Conservation (phyloP, 2,797 vertebrate genomes). For the Merluccius polli region DNA sequence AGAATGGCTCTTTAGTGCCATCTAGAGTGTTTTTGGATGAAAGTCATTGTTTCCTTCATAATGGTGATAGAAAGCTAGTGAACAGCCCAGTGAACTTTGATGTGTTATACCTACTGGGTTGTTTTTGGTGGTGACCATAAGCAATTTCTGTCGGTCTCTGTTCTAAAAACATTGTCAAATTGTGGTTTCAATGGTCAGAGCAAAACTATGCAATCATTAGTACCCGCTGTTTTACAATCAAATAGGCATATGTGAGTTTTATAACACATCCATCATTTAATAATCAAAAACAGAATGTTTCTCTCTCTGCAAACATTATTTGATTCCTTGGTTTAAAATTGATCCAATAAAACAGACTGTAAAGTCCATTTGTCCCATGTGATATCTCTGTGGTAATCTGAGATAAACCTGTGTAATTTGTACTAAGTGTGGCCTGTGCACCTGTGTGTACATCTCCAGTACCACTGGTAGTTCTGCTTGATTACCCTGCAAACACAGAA, state of each 20-base stretch:
- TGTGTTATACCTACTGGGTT: neutral
- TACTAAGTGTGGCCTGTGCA: neutral
- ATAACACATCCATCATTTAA: neutral
- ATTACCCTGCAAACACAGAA: conserved; percentile 23
- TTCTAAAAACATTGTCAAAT: neutral
- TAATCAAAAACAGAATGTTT: neutral
- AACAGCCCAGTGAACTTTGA: neutral
- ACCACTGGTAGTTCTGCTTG: conserved; percentile 17
- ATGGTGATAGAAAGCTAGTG: neutral
- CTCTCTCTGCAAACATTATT: neutral
- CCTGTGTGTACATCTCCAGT: neutral
- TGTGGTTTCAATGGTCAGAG: conserved; percentile 1
- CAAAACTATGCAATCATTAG: conserved; percentile 5
- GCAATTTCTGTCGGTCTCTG: neutral
- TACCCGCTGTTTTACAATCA: neutral
- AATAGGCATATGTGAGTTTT: neutral
- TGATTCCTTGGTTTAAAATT: neutral
- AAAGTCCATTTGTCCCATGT: neutral
- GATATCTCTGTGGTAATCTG: neutral
- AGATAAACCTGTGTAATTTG: neutral
- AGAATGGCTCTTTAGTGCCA: conserved; percentile 40
- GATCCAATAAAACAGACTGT: conserved; percentile 1
- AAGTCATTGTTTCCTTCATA: conserved; percentile 10
- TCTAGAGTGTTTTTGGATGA: conserved; percentile 44
- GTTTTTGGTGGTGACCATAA: neutral